Evolutionary conservation across 2,113 vertebrate genomes (phyloP).

Genomic region (Macrotis lagotis): DNA sequence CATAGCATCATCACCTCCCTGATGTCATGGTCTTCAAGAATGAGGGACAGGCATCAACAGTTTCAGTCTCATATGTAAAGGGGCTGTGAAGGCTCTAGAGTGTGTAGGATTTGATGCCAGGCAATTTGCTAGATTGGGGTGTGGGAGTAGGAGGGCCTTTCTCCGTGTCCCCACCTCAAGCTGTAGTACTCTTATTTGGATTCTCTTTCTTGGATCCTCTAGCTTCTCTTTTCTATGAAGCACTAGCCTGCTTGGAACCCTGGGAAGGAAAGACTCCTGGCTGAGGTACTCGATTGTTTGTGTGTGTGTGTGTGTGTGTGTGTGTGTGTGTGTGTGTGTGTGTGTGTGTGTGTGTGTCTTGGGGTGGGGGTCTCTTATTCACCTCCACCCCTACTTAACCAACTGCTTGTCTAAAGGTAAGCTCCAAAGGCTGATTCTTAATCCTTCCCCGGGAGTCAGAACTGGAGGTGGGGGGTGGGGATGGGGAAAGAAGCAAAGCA

Average conservation of each 20-base stretch:
- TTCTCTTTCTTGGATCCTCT: not conserved
- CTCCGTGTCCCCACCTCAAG: not conserved
- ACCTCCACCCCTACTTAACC: not conserved
- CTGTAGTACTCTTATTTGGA: not conserved
- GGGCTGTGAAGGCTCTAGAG: not conserved
- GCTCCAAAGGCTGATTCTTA: not conserved
- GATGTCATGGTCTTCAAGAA: no score
- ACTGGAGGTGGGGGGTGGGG: not conserved
- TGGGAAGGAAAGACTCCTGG: not conserved
- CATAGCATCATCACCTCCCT: no score
- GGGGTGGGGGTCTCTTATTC: not conserved
- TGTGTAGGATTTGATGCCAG: no score
- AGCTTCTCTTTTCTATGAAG: not conserved
- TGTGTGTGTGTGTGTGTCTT: not conserved
- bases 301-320: not conserved
- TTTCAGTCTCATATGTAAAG: no score
- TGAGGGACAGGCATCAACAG: no score
- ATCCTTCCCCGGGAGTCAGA: not conserved
- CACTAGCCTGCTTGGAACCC: not conserved
- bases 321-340: no score
- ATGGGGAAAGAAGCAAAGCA: not conserved
- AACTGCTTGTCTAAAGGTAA: not conserved
- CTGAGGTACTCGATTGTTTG: not conserved
- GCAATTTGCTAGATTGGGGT: not conserved
- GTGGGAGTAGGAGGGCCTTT: not conserved